Evolutionary conservation across 2,113 vertebrate species (phyloP).

Genomic region (Sturnus vulgaris): DNA sequence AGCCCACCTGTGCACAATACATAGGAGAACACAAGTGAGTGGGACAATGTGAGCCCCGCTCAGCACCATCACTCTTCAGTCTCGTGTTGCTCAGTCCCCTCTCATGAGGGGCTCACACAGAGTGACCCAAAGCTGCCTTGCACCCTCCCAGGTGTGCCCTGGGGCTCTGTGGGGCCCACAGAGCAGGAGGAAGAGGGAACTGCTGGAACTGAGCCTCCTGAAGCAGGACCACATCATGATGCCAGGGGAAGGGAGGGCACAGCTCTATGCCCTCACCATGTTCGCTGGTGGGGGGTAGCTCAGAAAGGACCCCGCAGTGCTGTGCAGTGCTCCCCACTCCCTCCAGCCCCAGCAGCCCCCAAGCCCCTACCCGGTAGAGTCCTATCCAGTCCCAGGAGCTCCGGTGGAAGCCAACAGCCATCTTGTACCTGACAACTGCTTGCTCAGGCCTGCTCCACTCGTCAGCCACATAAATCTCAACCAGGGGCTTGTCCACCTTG

Average conservation of each 20-base stretch:
- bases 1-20: conserved; percentile 81
- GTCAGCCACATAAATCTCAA: conserved; percentile 84
- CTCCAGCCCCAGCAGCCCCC: background rate
- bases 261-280: background rate
- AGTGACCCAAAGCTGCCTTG: background rate
- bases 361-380: conserved; percentile 85
- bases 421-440: conserved; percentile 82
- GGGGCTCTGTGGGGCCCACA: background rate
- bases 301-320: background rate
- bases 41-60: background rate
- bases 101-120: background rate
- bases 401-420: conserved; percentile 82
- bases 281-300: background rate
- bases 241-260: background rate
- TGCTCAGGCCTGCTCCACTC: conserved; percentile 90
- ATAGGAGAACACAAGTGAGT: background rate
- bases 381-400: conserved; percentile 99
- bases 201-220: background rate
- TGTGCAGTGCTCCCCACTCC: background rate
- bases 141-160: accelerated
- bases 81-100: background rate
- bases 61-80: background rate
- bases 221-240: background rate
- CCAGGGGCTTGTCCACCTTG: conserved; percentile 80
- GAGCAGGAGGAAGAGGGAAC: background rate